phyloP scores from a whole-genome alignment of 92 coral and sea anemone genomes.

The Umimayanthus kanabou region DNA sequence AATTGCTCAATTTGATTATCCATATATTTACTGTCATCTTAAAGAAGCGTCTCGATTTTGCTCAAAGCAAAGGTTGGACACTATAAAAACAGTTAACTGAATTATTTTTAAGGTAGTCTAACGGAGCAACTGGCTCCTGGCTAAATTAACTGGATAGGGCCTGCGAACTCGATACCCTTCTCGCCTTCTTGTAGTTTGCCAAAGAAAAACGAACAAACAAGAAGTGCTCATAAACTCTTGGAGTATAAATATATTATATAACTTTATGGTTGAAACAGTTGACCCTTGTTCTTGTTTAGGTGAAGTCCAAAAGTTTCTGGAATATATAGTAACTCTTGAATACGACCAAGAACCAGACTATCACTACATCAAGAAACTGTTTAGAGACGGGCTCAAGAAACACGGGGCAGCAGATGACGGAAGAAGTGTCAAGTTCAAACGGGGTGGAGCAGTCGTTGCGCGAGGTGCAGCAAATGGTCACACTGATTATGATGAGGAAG shows the following conservation, averaged over 20 bases:
- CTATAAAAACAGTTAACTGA: too few species aligned
- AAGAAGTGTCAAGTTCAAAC: constrained; percentile 65
- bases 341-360: constrained; percentile 87
- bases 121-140: too few species aligned
- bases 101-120: too few species aligned
- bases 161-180: too few species aligned
- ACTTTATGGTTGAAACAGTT: not conserved
- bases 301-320: constrained; percentile 81
- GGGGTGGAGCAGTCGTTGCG: not conserved
- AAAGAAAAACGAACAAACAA: too few species aligned
- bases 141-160: too few species aligned
- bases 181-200: too few species aligned
- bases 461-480: constrained; percentile 24
- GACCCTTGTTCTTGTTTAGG: constrained; percentile 45
- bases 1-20: too few species aligned
- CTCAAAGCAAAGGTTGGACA: too few species aligned
- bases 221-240: not conserved
- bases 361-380: constrained; percentile 63
- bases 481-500: constrained; percentile 24
- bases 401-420: constrained; percentile 85
- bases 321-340: constrained; percentile 65
- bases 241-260: too few species aligned
- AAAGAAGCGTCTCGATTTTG: too few species aligned
- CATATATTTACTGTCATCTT: too few species aligned
- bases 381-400: constrained; percentile 86